These are phyloP conservation scores for Perithous albicinctus DNA, from an alignment of 2,888 invertebrate genomes.

Conservation along the genomic window DNA sequence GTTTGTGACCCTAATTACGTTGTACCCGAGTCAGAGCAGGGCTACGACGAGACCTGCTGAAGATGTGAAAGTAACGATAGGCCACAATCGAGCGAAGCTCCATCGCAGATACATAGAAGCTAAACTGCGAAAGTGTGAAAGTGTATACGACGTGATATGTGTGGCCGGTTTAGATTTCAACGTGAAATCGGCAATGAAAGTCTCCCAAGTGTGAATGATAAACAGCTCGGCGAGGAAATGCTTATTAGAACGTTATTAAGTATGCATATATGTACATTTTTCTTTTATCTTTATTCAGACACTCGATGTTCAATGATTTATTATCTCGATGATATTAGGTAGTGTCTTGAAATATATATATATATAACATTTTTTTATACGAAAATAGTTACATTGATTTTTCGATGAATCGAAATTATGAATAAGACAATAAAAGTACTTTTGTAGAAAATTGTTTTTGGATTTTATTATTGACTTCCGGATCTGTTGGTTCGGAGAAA, in stretches of 20 bases:
- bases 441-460: constrained; percentile 15
- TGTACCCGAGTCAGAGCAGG: constrained; percentile 75
- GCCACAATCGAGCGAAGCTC: neutral
- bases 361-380: constrained; percentile 39
- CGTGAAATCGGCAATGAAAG: constrained; percentile 53
- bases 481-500: neutral
- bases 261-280: constrained; percentile 42
- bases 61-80: constrained; percentile 58
- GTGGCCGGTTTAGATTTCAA: neutral
- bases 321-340: neutral
- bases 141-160: constrained; percentile 11
- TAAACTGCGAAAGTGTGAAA: constrained; percentile 56
- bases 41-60: constrained; percentile 79
- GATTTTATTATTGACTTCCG: neutral
- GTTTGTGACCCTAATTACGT: constrained; percentile 89
- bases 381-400: constrained; percentile 16
- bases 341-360: constrained; percentile 15
- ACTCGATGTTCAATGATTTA: constrained; percentile 1
- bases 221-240: constrained; percentile 24
- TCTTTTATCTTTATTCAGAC: neutral
- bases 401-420: constrained; percentile 9
- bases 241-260: constrained; percentile 36
- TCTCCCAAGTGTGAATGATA: constrained; percentile 31
- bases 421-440: constrained; percentile 42
- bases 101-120: neutral